Base-by-base conservation (phyloP, 2,113 vertebrate species). In the Podiceps cristatus region DNA sequence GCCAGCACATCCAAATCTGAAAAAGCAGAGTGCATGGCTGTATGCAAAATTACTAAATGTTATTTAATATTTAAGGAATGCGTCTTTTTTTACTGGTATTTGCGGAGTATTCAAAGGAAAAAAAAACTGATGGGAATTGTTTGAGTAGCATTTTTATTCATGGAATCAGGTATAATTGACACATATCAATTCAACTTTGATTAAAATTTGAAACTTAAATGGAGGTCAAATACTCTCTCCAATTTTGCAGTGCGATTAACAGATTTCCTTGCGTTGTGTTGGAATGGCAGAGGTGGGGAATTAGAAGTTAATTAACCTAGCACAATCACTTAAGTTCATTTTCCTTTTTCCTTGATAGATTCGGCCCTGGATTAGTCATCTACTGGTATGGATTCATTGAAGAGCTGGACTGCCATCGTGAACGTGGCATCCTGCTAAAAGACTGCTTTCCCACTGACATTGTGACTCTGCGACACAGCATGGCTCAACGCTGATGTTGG, bases 301-400 rank as follows among this genome's bases (percentile, higher is more conserved):
- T 42, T 72, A 35, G 9, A 82, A 78, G 69, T 79, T 82, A 22
- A 19, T 79, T 82, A 22, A 19, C 27, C 24, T 60, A 40, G 27
- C 37, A 58, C 13, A 22, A 15, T 67, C 40, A 3, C 20, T 0
- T 53, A 52, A 66, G 10, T 62, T 77, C 23, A 4, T 73, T 92
- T 86, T 93, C 72, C 14, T 77, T 42, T 42, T 94, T 93, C 83
- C 63, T 77, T 96, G 63, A 28, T 97, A 99, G 99, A 96, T 99
- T 99, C 92, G 99, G 99, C 31, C 99, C 99, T 1, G 99, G 99
- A 72, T 98, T 99, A 83, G 99, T 99, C 93, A 99, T 99, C 98
- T 99, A 99, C 95, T 99, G 99, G 99, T 99, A 99, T 0, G 99
- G 99, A 50, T 99, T 99, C 92, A 99, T 99, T 75, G 98, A 98